phyloP scores from a whole-genome alignment of 2,797 vertebrate genomes.

The Labroides dimidiatus region DNA sequence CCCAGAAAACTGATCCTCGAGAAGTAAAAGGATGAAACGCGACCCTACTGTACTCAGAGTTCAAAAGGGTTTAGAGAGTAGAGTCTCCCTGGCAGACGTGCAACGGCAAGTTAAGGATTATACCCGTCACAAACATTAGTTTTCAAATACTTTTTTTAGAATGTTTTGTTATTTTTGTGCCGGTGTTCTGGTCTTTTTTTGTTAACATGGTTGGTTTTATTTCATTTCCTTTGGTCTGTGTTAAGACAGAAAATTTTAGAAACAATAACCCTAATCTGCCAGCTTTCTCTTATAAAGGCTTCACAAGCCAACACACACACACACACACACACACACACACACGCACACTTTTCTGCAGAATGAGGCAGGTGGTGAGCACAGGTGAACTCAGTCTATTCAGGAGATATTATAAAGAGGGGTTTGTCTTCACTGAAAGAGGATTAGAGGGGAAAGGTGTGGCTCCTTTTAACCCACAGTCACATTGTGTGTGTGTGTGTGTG shows the following conservation, averaged over 20 bases:
- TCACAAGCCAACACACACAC: conserved; percentile 20
- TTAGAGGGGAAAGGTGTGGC: conserved; percentile 78
- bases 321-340: conserved; percentile 14
- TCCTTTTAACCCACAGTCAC: conserved; percentile 52
- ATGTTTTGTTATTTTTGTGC: background rate
- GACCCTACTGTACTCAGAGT: background rate
- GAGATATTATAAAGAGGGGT: conserved; percentile 67
- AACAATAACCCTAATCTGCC: background rate
- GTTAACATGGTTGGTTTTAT: background rate
- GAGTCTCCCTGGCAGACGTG: conserved; percentile 4
- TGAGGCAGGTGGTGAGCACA: conserved; percentile 65
- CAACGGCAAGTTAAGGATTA: background rate
- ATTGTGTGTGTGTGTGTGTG: background rate
- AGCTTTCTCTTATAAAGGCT: background rate
- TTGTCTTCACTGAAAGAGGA: conserved; percentile 70
- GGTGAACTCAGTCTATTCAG: conserved; percentile 71
- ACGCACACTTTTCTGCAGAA: background rate
- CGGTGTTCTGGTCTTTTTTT: background rate
- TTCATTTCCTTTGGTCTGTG: background rate
- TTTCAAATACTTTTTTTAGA: too few relatives aligned
- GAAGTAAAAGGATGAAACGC: conserved; percentile 14
- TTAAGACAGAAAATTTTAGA: background rate
- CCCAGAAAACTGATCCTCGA: conserved; percentile 18
- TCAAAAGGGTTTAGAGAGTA: background rate
- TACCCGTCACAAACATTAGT: too few relatives aligned